Percentiles rank a stretch among this genome's conserved stretches.
Conservation (phyloP, 2,888 invertebrate genomes). For the Nephrocerus scutellatus region DNA sequence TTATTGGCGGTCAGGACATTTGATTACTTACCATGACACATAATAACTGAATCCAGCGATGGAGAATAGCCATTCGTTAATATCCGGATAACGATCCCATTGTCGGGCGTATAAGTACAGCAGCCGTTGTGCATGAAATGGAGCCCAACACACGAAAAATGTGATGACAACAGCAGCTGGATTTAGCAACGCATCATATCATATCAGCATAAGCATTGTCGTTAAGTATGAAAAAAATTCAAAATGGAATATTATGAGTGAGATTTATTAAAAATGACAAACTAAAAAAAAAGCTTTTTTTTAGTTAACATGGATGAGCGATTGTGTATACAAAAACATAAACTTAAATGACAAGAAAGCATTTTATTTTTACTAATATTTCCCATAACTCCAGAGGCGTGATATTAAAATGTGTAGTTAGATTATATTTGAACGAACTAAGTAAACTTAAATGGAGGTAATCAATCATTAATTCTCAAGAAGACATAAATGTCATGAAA, state of each 20-base stretch:
- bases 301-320: not conserved
- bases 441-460: too few species aligned
- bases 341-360: conserved; percentile 1
- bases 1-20: too few species aligned
- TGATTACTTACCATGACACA: conserved; percentile 52
- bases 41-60: conserved; percentile 77
- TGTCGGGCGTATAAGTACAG: conserved; percentile 69
- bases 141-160: conserved; percentile 94
- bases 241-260: not conserved
- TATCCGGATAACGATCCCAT: conserved; percentile 54
- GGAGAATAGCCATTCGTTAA: conserved; percentile 74
- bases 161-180: conserved; percentile 89
- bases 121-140: conserved; percentile 87
- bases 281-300: too few species aligned
- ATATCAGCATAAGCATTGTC: too few species aligned
- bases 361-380: too few species aligned
- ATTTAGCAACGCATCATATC: too few species aligned
- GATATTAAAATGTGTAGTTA: too few species aligned
- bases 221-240: conserved; percentile 7
- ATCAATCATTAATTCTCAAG: too few species aligned
- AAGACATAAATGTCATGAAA: too few species aligned
- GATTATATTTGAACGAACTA: too few species aligned
- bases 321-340: not conserved
- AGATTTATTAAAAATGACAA: not conserved
- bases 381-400: too few species aligned